These are phyloP conservation scores for Athrips mouffetella DNA, from an alignment of 2,888 invertebrate genomes.

Conservation along the genomic window DNA sequence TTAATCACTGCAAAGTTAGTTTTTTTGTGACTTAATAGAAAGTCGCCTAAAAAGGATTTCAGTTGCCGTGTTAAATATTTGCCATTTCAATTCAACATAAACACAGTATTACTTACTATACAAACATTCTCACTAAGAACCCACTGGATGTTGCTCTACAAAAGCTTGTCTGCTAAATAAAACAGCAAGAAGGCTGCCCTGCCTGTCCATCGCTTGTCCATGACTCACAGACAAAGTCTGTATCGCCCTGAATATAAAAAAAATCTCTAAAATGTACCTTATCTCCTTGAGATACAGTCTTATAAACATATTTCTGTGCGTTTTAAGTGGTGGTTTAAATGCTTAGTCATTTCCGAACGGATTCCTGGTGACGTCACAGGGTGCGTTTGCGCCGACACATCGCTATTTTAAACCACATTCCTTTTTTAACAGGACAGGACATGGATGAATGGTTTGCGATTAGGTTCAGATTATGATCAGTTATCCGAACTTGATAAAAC, in stretches of 20 bases:
- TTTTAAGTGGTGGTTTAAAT: too few species aligned
- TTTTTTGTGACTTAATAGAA: too few species aligned
- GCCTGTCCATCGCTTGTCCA: neutral
- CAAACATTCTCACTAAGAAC: neutral
- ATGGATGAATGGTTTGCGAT: neutral
- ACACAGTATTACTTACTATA: neutral
- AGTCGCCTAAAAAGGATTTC: too few species aligned
- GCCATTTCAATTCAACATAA: too few species aligned
- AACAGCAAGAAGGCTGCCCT: neutral
- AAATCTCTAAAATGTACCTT: neutral
- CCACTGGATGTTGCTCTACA: neutral
- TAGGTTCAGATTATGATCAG: too few species aligned
- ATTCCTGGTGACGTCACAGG: constrained; percentile 68
- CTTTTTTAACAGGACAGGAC: constrained; percentile 37
- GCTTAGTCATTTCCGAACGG: constrained; percentile 63
- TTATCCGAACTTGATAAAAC: too few species aligned
- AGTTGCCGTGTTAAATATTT: too few species aligned
- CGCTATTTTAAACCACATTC: constrained; percentile 56
- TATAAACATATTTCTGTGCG: neutral
- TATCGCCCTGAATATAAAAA: neutral
- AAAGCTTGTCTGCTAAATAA: neutral
- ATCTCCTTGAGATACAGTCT: neutral
- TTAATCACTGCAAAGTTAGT: too few species aligned
- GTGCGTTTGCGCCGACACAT: constrained; percentile 42
- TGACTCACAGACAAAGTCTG: neutral